These are phyloP conservation scores for Pollenia labialis DNA, from an alignment of 2,888 invertebrate species.

Conservation along the genomic window DNA sequence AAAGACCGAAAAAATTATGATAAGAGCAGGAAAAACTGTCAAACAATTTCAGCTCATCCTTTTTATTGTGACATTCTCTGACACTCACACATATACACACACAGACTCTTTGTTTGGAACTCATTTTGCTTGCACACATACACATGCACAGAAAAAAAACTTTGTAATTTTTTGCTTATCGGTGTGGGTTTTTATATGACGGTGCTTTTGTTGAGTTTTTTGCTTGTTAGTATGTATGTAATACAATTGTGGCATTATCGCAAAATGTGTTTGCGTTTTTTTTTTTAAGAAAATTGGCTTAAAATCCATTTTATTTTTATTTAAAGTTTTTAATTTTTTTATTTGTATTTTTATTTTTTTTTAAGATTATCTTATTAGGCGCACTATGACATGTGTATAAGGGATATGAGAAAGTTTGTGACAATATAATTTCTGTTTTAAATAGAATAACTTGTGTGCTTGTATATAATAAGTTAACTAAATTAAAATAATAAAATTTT, in stretches of 20 bases:
- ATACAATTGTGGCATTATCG: constrained; percentile 23
- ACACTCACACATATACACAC: neutral
- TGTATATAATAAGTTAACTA: too few species aligned
- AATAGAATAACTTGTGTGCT: too few species aligned
- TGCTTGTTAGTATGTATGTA: neutral
- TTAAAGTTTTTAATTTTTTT: neutral
- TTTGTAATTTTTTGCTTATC: neutral
- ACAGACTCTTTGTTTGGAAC: neutral
- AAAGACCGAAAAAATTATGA: neutral
- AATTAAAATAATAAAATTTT: too few species aligned
- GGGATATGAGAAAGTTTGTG: too few species aligned
- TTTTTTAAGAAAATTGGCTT: neutral
- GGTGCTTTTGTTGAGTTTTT: neutral
- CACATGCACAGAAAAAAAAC: neutral
- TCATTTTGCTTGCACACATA: neutral
- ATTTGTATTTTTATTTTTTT: neutral
- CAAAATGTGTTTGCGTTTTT: neutral
- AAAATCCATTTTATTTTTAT: constrained; percentile 9
- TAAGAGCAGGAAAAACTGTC: neutral
- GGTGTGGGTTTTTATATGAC: neutral
- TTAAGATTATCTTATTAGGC: neutral
- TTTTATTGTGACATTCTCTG: constrained; percentile 2
- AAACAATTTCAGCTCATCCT: constrained; percentile 12
- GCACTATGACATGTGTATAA: neutral
- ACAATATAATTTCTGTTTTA: too few species aligned